These are phyloP conservation scores for Melanotus villosus DNA, from an alignment of 2,888 invertebrate genomes.

Conservation along the genomic window DNA sequence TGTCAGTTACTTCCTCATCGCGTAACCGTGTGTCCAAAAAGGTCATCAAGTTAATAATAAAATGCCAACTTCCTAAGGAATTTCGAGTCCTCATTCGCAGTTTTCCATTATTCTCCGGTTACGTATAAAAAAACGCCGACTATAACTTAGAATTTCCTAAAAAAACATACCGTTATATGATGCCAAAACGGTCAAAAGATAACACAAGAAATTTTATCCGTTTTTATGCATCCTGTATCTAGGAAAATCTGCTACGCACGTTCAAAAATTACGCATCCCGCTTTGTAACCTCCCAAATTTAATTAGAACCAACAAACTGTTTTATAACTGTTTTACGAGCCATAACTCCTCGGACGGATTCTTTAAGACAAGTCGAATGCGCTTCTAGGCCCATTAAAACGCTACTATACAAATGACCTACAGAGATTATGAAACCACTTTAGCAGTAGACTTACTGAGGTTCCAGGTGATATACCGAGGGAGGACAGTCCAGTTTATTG, in stretches of 20 bases:
- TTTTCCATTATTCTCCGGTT: no score
- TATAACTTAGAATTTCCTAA: no score
- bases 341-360: conserved; percentile 12
- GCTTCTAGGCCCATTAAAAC: conserved; percentile 20
- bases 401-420: conserved; percentile 22
- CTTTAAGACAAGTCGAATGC: neutral
- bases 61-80: no score
- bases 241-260: neutral
- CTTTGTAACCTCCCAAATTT: conserved; percentile 16
- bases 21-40: no score
- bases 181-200: no score
- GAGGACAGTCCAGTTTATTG: neutral
- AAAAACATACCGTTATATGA: no score
- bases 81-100: no score
- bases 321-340: conserved; percentile 27
- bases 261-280: neutral
- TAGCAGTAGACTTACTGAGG: neutral
- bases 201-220: no score
- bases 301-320: conserved; percentile 20
- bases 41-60: no score
- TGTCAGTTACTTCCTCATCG: no score
- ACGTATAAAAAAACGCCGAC: no score
- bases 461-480: neutral
- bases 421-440: conserved; percentile 7
- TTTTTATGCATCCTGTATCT: no score